phyloP scores from a whole-genome alignment of 2,113 vertebrate species.

The Lathamus discolor region DNA sequence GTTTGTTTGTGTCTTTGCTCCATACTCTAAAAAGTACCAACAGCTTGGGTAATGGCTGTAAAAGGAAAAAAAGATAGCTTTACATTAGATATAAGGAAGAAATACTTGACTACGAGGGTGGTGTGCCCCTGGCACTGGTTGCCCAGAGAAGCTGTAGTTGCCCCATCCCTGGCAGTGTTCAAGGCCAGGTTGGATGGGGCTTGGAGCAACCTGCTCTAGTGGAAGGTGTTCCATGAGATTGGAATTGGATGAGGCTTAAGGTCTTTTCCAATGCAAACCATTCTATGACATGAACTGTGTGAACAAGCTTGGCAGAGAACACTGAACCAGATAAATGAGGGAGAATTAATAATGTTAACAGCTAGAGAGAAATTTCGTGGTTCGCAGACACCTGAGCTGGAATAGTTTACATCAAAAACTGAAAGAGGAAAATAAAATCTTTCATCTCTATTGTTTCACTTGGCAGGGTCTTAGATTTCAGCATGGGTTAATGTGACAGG shows the following conservation, averaged over 20 bases:
- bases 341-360: not conserved
- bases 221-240: not conserved
- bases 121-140: not conserved
- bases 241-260: not conserved
- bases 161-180: not conserved
- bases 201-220: not conserved
- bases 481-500: slow-evolving; percentile 5
- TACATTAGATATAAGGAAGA: not conserved
- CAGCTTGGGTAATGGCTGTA: not conserved
- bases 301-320: not conserved
- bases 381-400: not conserved
- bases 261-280: not conserved
- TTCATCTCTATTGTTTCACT: slow-evolving; percentile 9
- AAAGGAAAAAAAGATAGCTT: not conserved
- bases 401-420: not conserved
- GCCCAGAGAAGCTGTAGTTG: too few relatives aligned
- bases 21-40: not conserved
- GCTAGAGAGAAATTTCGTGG: not conserved
- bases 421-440: not conserved
- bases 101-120: too few relatives aligned
- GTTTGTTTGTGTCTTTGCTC: not conserved
- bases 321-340: not conserved
- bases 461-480: slow-evolving; percentile 8
- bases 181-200: not conserved
- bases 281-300: too few relatives aligned